Percentiles rank a stretch among this genome's conserved stretches.
Conservation (phyloP, 2,113 vertebrate genomes). For the Phrynosoma platyrhinos region DNA sequence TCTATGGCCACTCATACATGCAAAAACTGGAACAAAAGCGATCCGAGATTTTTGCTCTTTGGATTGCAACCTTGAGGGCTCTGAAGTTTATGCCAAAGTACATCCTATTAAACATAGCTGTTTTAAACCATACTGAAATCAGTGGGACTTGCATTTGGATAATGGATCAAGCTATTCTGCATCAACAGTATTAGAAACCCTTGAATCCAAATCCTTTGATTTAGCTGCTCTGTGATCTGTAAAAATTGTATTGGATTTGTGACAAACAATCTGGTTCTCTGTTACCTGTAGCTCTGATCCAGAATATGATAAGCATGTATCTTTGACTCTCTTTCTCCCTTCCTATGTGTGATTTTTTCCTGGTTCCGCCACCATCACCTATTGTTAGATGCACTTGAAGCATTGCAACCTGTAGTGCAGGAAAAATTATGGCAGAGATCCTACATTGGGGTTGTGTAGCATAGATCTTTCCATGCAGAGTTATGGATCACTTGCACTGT, state of each 20-base stretch:
- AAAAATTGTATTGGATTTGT: background rate
- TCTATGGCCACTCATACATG: background rate
- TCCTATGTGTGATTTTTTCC: background rate
- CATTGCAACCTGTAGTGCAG: background rate
- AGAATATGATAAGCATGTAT: background rate
- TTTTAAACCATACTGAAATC: background rate
- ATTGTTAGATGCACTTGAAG: background rate
- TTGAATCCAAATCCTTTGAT: background rate
- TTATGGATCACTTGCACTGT: too few relatives aligned
- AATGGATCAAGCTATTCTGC: background rate
- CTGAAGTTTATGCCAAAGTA: background rate
- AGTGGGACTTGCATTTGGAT: background rate
- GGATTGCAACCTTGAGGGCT: background rate
- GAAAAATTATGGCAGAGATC: background rate
- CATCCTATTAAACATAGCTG: background rate
- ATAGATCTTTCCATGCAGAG: too few relatives aligned
- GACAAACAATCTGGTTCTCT: background rate
- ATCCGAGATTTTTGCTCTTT: background rate
- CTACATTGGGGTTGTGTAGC: too few relatives aligned
- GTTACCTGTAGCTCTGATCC: background rate
- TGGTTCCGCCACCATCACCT: background rate
- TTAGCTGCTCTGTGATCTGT: background rate
- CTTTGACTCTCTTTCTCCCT: too few relatives aligned
- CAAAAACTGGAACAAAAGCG: too few relatives aligned
- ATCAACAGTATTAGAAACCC: background rate